Conservation (phyloP, 2,797 vertebrate species). For the Smutsia gigantea region DNA sequence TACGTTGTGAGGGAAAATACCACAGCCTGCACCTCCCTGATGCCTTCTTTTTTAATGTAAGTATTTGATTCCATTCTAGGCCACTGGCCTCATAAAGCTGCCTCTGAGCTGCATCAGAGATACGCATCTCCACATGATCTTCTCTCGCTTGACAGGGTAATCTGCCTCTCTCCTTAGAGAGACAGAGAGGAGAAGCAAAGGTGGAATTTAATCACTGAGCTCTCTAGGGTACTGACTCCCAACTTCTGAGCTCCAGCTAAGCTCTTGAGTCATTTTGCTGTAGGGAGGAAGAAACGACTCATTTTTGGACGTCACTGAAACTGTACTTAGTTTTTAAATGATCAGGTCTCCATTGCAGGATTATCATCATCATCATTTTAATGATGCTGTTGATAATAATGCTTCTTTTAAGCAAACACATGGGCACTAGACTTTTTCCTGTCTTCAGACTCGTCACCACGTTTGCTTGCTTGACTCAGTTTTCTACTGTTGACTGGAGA, state of each 20-base stretch:
- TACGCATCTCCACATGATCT: background rate
- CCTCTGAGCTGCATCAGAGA: background rate
- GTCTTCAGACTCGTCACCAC: background rate
- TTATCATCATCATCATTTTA: background rate
- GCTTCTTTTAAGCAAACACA: background rate
- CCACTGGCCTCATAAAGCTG: background rate
- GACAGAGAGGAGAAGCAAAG: slow-evolving; percentile 10
- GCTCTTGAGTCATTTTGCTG: background rate
- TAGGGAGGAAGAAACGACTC: background rate
- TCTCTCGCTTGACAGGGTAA: background rate
- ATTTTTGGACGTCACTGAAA: background rate
- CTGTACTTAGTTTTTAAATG: background rate
- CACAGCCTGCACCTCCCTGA: background rate
- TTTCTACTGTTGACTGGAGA: background rate
- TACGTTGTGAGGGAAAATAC: background rate
- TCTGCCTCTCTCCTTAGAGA: slow-evolving; percentile 53
- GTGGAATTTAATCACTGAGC: slow-evolving; percentile 19
- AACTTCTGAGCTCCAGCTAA: background rate
- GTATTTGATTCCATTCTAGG: slow-evolving; percentile 7
- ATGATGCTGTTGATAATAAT: background rate
- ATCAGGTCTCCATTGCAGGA: background rate
- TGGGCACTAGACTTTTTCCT: background rate
- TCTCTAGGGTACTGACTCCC: background rate
- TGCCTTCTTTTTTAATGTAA: background rate
- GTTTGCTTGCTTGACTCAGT: background rate